Conservation (phyloP, 2,888 invertebrate species). For the Pristionchus entomophagus region DNA sequence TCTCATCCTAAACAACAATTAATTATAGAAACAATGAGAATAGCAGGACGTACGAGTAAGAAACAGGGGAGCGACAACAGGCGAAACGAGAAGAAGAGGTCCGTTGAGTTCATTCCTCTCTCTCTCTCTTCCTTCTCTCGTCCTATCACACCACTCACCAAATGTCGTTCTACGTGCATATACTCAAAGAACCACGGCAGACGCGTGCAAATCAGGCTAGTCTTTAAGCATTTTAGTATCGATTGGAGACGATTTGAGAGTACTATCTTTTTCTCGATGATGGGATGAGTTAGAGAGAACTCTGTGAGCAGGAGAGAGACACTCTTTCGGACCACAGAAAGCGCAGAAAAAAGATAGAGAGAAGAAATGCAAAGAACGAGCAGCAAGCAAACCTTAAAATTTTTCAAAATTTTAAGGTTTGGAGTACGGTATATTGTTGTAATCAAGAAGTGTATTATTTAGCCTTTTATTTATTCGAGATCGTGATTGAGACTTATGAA, state of each 20-base stretch:
- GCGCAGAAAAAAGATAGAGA: slow-evolving; percentile 1
- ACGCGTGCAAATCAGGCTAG: not conserved
- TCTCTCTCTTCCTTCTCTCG: not conserved
- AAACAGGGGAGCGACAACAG: not conserved
- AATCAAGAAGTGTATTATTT: no score
- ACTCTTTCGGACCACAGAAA: slow-evolving; percentile 4
- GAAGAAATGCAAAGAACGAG: not conserved
- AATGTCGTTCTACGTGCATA: slow-evolving; percentile 46
- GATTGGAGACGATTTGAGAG: not conserved
- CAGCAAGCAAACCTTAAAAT: not conserved
- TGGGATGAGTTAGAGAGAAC: slow-evolving; percentile 1
- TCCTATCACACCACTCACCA: slow-evolving; percentile 41
- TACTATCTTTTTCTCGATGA: not conserved
- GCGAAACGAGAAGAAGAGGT: not conserved
- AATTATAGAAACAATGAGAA: not conserved
- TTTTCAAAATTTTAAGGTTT: not conserved
- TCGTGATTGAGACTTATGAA: not conserved
- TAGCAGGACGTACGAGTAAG: not conserved
- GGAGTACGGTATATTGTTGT: no score
- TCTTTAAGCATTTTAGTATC: not conserved
- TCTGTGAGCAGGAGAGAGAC: slow-evolving; percentile 5
- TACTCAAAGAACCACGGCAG: not conserved
- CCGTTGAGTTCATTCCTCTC: not conserved
- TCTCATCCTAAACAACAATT: slow-evolving; percentile 12
- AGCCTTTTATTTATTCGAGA: not conserved